phyloP scores from a whole-genome alignment of 1,140 invertebrate species.

The Leptinotarsa defecta region DNA sequence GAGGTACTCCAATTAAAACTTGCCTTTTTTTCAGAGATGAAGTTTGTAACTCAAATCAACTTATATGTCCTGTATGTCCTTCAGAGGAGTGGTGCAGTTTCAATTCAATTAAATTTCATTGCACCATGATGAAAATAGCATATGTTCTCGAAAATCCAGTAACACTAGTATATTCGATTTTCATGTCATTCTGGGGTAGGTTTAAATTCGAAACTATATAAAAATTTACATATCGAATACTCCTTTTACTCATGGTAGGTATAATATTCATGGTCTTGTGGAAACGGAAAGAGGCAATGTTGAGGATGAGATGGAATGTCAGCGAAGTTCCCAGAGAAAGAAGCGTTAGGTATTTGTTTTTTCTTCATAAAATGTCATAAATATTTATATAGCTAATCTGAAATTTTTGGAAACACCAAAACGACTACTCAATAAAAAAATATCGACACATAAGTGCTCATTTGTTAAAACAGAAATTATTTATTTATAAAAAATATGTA shows the following conservation, averaged over 20 bases:
- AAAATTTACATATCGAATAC: too few relatives aligned
- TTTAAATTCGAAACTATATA: slow-evolving; percentile 21
- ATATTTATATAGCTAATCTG: too few relatives aligned
- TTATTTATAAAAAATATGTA: too few relatives aligned
- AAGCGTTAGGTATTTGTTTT: slow-evolving; percentile 49
- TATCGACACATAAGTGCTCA: too few relatives aligned
- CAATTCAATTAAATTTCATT: slow-evolving; percentile 30
- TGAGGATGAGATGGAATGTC: slow-evolving; percentile 87
- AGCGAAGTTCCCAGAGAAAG: slow-evolving; percentile 79
- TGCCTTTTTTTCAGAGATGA: slow-evolving; percentile 34
- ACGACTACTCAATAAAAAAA: too few relatives aligned
- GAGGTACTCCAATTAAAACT: too few relatives aligned
- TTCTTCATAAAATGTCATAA: too few relatives aligned
- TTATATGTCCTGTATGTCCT: slow-evolving; percentile 43
- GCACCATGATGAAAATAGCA: slow-evolving; percentile 73
- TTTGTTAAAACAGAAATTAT: too few relatives aligned
- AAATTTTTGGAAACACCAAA: too few relatives aligned
- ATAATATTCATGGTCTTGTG: slow-evolving; percentile 88
- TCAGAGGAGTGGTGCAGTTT: slow-evolving; percentile 27
- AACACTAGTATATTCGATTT: slow-evolving; percentile 89
- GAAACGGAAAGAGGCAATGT: slow-evolving; percentile 86
- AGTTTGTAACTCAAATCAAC: slow-evolving; percentile 34
- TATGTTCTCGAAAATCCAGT: slow-evolving; percentile 93
- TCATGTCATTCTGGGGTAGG: slow-evolving; percentile 95
- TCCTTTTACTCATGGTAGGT: slow-evolving; percentile 56